Evolutionary conservation across 37 sponge, comb jelly and placozoan species (phyloP).

Genomic region (Axinella damicornis): DNA sequence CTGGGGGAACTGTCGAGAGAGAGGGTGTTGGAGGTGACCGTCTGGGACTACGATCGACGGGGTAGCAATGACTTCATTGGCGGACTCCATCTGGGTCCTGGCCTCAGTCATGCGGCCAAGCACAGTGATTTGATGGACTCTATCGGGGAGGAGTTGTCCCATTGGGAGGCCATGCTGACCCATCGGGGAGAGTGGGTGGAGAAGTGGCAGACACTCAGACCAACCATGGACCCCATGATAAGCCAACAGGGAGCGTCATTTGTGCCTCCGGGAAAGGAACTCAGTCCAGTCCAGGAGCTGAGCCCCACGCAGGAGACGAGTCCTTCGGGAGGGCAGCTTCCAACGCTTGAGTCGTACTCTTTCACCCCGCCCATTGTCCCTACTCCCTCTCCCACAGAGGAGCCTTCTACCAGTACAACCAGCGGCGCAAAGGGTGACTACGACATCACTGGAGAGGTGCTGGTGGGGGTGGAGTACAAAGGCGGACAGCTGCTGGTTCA

Average conservation of each 20-base stretch:
- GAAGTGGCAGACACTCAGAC: conserved; percentile 52
- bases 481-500: conserved; percentile 42
- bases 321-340: no score
- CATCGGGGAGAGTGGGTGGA: conserved; percentile 74
- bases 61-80: conserved; percentile 75
- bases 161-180: conserved; percentile 68
- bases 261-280: background rate
- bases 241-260: no score
- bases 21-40: conserved; percentile 65
- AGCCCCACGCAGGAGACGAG: background rate
- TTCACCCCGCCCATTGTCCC: conserved; percentile 4
- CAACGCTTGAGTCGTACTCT: background rate
- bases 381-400: background rate
- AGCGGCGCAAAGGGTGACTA: conserved; percentile 65
- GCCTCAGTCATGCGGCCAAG: background rate
- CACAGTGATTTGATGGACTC: conserved; percentile 63
- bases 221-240: conserved; percentile 28
- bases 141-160: conserved; percentile 36
- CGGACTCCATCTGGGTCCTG: conserved; percentile 61
- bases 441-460: conserved; percentile 73
- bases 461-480: conserved; percentile 52
- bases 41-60: conserved; percentile 66
- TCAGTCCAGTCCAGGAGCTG: conserved; percentile 17
- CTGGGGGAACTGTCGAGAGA: conserved; percentile 41
- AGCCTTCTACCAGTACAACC: no score